Evolutionary conservation across 2,888 invertebrate species (phyloP).

Genomic region (Eurytoma adleriae): DNA sequence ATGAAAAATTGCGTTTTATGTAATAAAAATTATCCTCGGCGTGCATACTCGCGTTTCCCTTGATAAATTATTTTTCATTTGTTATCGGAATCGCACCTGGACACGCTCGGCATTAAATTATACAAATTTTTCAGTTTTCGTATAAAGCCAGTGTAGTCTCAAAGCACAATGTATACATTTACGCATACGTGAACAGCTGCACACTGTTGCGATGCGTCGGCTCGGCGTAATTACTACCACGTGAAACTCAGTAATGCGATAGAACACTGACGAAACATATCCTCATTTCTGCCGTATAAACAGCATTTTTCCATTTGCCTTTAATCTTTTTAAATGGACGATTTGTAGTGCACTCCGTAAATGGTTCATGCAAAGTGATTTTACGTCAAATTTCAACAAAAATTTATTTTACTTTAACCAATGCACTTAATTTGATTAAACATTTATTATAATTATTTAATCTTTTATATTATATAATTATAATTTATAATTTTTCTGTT

Average conservation of each 20-base stretch:
- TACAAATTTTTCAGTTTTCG: no score
- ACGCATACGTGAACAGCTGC: neutral
- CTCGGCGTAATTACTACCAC: slow-evolving; percentile 5
- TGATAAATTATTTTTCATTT: no score
- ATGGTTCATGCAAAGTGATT: neutral
- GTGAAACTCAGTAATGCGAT: slow-evolving; percentile 8
- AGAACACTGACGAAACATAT: neutral
- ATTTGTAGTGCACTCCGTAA: neutral
- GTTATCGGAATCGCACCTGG: no score
- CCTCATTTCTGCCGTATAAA: neutral
- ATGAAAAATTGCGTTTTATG: no score
- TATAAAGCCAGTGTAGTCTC: neutral
- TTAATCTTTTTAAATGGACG: neutral
- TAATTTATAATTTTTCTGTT: slow-evolving; percentile 24
- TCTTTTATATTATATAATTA: neutral
- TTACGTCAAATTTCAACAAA: neutral
- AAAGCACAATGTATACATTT: neutral
- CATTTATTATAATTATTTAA: neutral
- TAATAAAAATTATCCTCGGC: no score
- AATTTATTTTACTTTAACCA: no score
- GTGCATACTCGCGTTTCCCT: no score
- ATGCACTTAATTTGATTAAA: neutral
- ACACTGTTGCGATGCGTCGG: neutral
- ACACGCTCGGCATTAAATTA: no score
- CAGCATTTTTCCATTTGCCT: neutral